Conservation (phyloP, 2,888 invertebrate genomes). For the Dioctria linearis region DNA sequence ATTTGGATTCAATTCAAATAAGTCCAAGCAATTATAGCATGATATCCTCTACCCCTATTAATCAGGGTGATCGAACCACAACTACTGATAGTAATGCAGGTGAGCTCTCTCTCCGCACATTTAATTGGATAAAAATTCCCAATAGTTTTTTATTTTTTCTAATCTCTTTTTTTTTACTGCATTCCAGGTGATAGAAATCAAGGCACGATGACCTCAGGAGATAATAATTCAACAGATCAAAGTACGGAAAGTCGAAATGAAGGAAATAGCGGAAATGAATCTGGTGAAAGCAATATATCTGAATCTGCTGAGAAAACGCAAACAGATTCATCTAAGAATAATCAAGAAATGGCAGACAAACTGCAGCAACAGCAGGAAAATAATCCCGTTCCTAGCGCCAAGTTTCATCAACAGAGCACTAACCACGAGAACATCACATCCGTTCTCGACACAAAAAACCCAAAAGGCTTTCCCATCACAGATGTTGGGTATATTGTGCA, state of each 20-base stretch:
- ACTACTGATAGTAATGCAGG: constrained; percentile 49
- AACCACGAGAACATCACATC: constrained; percentile 27
- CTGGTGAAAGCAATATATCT: constrained; percentile 55
- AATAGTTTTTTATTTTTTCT: background rate
- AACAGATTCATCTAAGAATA: constrained; percentile 11
- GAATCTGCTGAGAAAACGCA: constrained; percentile 15
- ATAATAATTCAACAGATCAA: constrained; percentile 38
- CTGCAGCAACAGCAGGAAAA: background rate
- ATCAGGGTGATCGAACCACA: constrained; percentile 2
- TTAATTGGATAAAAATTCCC: background rate
- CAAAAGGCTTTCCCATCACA: constrained; percentile 20
- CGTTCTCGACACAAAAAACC: constrained; percentile 29
- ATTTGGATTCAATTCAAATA: constrained; percentile 68
- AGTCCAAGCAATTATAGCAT: constrained; percentile 62
- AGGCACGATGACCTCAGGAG: constrained; percentile 39
- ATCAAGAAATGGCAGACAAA: constrained; percentile 13
- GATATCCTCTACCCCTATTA: constrained; percentile 26
- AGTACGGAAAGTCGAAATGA: constrained; percentile 57
- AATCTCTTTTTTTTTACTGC: too few species aligned
- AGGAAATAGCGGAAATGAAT: constrained; percentile 57
- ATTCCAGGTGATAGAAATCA: constrained; percentile 51
- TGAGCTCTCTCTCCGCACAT: constrained; percentile 24
- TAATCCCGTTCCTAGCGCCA: background rate
- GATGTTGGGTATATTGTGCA: constrained; percentile 30
- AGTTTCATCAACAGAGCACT: background rate